These are phyloP conservation scores for Coptodon bakossiorum DNA, from an alignment of 2,113 vertebrate species.

Conservation along the genomic window DNA sequence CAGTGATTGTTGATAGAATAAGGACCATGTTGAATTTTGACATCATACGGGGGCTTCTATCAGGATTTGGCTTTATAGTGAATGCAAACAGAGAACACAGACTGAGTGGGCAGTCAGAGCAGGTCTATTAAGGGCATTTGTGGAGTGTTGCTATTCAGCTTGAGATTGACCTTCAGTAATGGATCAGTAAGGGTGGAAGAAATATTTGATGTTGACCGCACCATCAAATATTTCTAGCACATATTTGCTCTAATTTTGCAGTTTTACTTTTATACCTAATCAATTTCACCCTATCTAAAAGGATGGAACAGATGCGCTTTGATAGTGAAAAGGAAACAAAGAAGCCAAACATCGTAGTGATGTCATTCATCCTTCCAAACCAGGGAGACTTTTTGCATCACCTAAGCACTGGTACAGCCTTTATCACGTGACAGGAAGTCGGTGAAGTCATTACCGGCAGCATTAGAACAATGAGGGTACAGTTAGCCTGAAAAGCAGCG, in stretches of 20 bases:
- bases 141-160: not conserved
- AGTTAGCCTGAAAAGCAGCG: conserved; percentile 17
- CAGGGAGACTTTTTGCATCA: conserved; percentile 29
- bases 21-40: not conserved
- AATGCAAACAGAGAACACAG: not conserved
- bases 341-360: not conserved
- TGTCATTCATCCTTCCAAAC: not conserved
- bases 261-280: not conserved
- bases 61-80: not conserved
- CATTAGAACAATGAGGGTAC: conserved; percentile 61
- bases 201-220: not conserved
- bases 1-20: not conserved
- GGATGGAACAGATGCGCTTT: not conserved
- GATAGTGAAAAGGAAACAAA: not conserved
- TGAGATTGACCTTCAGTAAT: not conserved
- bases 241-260: not conserved
- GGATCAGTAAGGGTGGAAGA: not conserved
- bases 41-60: not conserved
- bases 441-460: conserved; percentile 56
- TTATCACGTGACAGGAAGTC: conserved; percentile 51
- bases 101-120: not conserved
- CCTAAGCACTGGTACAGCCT: not conserved
- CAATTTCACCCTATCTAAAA: not conserved
- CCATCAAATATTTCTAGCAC: not conserved
- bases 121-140: not conserved